Conservation (phyloP, 2,797 vertebrate species). For the Xyrichtys novacula region DNA sequence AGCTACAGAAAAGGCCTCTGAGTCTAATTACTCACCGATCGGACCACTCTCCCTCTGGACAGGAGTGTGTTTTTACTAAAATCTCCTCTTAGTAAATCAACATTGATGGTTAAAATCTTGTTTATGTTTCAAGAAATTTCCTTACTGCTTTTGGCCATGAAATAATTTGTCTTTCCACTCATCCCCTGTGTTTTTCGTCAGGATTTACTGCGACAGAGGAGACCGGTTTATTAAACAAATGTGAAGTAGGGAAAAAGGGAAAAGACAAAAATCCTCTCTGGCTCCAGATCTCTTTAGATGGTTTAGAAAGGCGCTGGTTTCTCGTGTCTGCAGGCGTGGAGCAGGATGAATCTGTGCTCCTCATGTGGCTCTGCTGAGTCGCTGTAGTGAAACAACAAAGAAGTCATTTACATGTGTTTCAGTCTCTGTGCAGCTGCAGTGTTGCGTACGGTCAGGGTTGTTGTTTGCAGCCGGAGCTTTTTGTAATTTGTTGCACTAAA, state of each 20-base stretch:
- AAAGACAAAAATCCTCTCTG: slow-evolving; percentile 3
- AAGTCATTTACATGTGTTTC: slow-evolving; percentile 45
- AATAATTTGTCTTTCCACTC: slow-evolving; percentile 5
- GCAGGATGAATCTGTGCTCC: slow-evolving; percentile 27
- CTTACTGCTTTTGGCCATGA: neutral
- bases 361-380: slow-evolving; percentile 37
- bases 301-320: neutral
- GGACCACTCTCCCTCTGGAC: slow-evolving; percentile 10
- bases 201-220: neutral
- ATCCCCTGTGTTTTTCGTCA: neutral
- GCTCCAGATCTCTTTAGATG: slow-evolving; percentile 9
- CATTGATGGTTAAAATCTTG: neutral
- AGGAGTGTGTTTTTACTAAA: neutral
- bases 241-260: neutral
- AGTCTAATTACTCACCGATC: slow-evolving; percentile 45
- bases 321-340: slow-evolving; percentile 32
- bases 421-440: slow-evolving; percentile 43
- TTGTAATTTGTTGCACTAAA: slow-evolving; percentile 23
- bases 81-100: slow-evolving; percentile 1
- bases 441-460: slow-evolving; percentile 12
- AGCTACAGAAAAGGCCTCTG: slow-evolving; percentile 44
- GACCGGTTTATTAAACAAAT: slow-evolving; percentile 1
- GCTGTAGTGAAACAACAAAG: slow-evolving; percentile 54
- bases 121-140: slow-evolving; percentile 17
- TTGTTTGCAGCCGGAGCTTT: slow-evolving; percentile 11